Evolutionary conservation across 1,140 invertebrate species (phyloP), one percentile per base, ranked within the genome.

Genomic region (Wasmannia auropunctata): DNA sequence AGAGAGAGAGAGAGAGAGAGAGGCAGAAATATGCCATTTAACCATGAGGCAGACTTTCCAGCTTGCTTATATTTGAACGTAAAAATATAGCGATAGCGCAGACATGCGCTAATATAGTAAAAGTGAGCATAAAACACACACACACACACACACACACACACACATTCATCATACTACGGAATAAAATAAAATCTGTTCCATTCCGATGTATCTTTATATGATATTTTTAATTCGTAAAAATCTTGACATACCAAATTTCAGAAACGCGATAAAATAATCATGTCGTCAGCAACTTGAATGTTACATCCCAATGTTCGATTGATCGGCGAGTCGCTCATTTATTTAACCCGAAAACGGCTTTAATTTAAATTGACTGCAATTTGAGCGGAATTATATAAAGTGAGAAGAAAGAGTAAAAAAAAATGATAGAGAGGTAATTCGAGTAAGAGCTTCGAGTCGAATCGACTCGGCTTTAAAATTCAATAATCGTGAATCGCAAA

Each of bases 191-290:
- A 19, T 7, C 2, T 40, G 16, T 25, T 43, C 8, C 22, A 11
- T 43, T 54, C 8, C 31, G 10, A 14, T n/a, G 5, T n/a, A n/a
- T 25, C 22, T 31, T 28, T 6, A 11, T 3, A 14, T 16, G 19
- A 14, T 69, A 56, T 54, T 56, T 56, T 25, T 83, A 58, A 74
- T 58, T 22, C 11, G 28, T 58, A 34, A 81, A 81, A 81, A 43
- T 46, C 7, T 72, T 34, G 6, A 16, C 16, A n/a, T 43, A 16
- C 3, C 16, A 8, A 40, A 28, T 28, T 31, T 63, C 7, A 22
- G 11, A 37, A 51, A 7, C 19, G 10, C 7, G n/a, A 51, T 37
- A 25, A 69, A 16, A 72, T 25, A 67, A 37, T 67, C 58, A 19
- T 19, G 25, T 62, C 46, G 16, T 5, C 3, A 37, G 4, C 8